A percentile compares a stretch with the other conserved stretches of the same genome.
Conservation (phyloP, 1,140 invertebrate genomes). For the Brachionus angularis region DNA sequence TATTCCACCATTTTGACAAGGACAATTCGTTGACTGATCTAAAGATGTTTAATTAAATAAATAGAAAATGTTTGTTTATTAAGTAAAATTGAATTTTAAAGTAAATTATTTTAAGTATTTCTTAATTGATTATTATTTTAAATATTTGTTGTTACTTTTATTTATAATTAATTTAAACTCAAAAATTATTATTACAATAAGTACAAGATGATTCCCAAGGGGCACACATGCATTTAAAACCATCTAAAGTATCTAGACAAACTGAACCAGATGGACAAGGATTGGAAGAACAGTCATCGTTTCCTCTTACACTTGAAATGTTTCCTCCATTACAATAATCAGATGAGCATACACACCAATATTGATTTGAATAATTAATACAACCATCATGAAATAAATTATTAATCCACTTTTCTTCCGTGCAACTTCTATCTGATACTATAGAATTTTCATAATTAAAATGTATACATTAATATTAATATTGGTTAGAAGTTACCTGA, state of each 20-base stretch:
- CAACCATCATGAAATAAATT: constrained; percentile 41
- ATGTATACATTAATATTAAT: not conserved
- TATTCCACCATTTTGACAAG: constrained; percentile 37
- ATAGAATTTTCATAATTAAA: not conserved
- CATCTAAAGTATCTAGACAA: constrained; percentile 41
- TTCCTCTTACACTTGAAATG: constrained; percentile 20
- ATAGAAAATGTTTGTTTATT: too few species aligned
- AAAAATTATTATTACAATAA: not conserved
- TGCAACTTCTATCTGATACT: constrained; percentile 37
- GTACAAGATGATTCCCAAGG: constrained; percentile 41
- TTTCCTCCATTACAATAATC: constrained; percentile 39
- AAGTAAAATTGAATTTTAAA: too few species aligned
- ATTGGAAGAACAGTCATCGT: constrained; percentile 36
- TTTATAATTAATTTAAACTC: not conserved
- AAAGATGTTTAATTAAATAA: too few species aligned
- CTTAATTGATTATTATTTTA: too few species aligned
- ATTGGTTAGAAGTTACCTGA: not conserved
- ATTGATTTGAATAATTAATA: constrained; percentile 20
- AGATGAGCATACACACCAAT: constrained; percentile 42
- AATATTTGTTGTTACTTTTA: not conserved
- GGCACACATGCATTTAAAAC: constrained; percentile 42
- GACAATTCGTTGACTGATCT: constrained; percentile 37
- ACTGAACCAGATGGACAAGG: constrained; percentile 30
- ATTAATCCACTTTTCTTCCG: constrained; percentile 22
- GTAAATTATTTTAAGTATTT: too few species aligned